Evolutionary conservation across 2,113 vertebrate genomes (phyloP).

Genomic region (Odobenus rosmarus): DNA sequence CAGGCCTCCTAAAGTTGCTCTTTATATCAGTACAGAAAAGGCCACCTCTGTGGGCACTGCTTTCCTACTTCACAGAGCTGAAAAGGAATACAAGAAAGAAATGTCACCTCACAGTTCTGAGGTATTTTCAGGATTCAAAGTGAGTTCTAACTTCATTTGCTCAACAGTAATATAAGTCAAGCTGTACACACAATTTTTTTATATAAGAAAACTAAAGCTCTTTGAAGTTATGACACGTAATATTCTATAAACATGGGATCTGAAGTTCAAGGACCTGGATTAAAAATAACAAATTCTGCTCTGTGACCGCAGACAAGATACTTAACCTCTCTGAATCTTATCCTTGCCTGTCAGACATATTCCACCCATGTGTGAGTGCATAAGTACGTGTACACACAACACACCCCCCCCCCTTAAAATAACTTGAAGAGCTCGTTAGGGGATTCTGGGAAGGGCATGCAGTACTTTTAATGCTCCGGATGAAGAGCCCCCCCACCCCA

Average conservation of each 20-base stretch:
- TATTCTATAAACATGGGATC: neutral
- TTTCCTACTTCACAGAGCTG: neutral
- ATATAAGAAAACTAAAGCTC: neutral
- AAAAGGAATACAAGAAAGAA: neutral
- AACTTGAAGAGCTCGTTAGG: neutral
- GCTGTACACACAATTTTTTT: neutral
- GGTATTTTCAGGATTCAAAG: neutral
- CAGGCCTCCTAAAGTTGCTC: neutral
- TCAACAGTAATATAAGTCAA: neutral
- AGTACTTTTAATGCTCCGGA: neutral
- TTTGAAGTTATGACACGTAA: neutral
- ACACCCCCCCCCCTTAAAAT: neutral
- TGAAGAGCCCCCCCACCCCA: neutral
- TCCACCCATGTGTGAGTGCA: neutral
- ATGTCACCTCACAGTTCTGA: neutral
- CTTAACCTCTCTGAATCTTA: neutral
- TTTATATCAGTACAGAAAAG: neutral
- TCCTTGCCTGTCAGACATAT: neutral
- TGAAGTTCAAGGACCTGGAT: neutral
- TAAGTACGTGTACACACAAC: neutral
- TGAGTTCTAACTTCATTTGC: neutral
- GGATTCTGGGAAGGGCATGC: neutral
- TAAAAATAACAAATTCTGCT: constrained; percentile 13
- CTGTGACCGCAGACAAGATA: neutral
- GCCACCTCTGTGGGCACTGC: neutral